Base-by-base conservation (phyloP, 1,140 invertebrate genomes). In the Scaptodrosophila lebanonensis region DNA sequence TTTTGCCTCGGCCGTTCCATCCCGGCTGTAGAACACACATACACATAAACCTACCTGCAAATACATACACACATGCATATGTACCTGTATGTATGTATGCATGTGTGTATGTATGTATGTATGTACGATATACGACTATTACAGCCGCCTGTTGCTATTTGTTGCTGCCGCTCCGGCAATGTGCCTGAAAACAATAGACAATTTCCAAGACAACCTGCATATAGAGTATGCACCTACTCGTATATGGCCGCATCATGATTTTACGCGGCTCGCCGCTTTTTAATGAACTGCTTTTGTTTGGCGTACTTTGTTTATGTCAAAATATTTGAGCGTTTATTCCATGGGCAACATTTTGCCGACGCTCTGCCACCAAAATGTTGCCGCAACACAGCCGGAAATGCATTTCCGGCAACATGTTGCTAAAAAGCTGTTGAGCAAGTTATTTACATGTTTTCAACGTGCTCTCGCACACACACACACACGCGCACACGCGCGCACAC, bases 251-350 rank as follows among this genome's bases (percentile, higher is more conserved):
- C 45, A 27, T 53, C 63, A 50, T 68, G 73, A 53, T 53, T 56
- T 54, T 66, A 71, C 22, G 52, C 67, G 54, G 73, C 68, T n/a
- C n/a, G n/a, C n/a, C n/a, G n/a, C n/a, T n/a, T 68, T 79, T 73
- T 68, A 82, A 79, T 79, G 73, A 79, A 69, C 64, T 42, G 38
- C 20, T 38, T 30, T 22, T 48, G 43, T 15, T 53, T 36, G 20
- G 20, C 27, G 30, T 35, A 54, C 25, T 12, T 15, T n/a, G n/a
- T n/a, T n/a, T n/a, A n/a, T n/a, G n/a, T n/a, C n/a, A n/a, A n/a
- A n/a, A n/a, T n/a, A n/a, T n/a, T n/a, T n/a, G n/a, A n/a, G n/a
- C n/a, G n/a, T n/a, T n/a, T n/a, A n/a, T n/a, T n/a, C n/a, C n/a
- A n/a, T n/a, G n/a, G 20, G 33, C 47, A 17, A 53, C 43, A 67